Evolutionary conservation across 2,797 vertebrate species (phyloP).

Genomic region (Platalea minor): DNA sequence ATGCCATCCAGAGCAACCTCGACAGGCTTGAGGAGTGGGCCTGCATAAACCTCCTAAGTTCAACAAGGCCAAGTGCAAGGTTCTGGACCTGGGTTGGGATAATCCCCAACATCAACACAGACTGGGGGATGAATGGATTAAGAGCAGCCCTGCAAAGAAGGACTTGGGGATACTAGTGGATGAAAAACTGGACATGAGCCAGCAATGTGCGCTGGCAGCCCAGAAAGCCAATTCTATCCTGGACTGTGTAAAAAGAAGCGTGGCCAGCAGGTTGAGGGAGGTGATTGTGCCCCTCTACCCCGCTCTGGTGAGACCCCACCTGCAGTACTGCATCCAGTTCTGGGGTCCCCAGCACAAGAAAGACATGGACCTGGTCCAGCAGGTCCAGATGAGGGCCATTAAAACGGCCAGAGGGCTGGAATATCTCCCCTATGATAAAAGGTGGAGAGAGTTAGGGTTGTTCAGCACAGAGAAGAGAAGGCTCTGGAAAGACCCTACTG

Average conservation of each 20-base stretch:
- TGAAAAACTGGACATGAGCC: background rate
- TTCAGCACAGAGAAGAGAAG: background rate
- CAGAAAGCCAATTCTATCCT: fast-evolving
- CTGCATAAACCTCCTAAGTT: background rate
- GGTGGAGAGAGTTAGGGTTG: background rate
- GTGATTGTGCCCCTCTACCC: background rate
- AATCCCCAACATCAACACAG: fast-evolving
- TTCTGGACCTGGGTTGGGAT: fast-evolving
- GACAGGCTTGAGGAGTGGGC: background rate
- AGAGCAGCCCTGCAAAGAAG: background rate
- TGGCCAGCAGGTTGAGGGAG: fast-evolving
- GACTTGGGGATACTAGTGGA: background rate
- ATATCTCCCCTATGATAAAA: background rate
- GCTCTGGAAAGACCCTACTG: fast-evolving
- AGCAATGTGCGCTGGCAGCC: fast-evolving
- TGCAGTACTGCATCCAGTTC: background rate
- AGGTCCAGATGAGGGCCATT: background rate
- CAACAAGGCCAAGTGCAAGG: background rate
- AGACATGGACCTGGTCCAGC: background rate
- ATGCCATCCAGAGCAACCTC: background rate
- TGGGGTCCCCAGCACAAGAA: background rate
- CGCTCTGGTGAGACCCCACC: fast-evolving
- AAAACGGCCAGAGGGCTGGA: background rate
- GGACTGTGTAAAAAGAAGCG: background rate
- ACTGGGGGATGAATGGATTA: fast-evolving